Percentiles rank a stretch among this genome's conserved stretches.
These are phyloP conservation scores for Erythrolamprus reginae DNA, from an alignment of 2,113 vertebrate genomes.

Conservation along the genomic window DNA sequence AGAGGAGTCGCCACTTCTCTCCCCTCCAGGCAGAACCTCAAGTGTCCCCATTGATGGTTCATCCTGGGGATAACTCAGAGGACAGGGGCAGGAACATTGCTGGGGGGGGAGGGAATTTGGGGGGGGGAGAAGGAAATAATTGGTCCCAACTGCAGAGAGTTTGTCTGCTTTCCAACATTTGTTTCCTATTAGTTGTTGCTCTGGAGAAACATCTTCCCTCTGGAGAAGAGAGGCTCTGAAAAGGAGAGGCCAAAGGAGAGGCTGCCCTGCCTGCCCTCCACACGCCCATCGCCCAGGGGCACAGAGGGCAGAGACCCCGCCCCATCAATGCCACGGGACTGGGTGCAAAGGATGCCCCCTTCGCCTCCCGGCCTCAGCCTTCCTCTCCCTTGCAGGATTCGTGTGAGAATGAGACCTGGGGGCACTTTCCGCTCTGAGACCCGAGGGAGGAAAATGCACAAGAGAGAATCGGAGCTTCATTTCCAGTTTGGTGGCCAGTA, in stretches of 20 bases:
- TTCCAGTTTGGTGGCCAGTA: background rate
- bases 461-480: background rate
- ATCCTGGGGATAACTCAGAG: background rate
- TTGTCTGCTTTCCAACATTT: background rate
- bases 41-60: background rate
- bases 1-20: background rate
- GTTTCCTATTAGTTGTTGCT: background rate
- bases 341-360: background rate
- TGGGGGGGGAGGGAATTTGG: background rate
- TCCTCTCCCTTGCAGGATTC: background rate
- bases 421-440: background rate
- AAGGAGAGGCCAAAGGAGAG: background rate
- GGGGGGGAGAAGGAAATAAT: background rate
- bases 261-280: background rate
- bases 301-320: background rate
- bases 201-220: background rate
- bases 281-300: background rate
- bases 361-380: background rate
- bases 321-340: background rate
- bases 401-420: background rate
- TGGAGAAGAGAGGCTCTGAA: background rate
- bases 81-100: background rate
- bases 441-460: fast-evolving
- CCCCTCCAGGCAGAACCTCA: background rate
- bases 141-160: background rate